These are phyloP conservation scores for Lamproptera curius DNA, from an alignment of 2,888 invertebrate species.

Conservation along the genomic window DNA sequence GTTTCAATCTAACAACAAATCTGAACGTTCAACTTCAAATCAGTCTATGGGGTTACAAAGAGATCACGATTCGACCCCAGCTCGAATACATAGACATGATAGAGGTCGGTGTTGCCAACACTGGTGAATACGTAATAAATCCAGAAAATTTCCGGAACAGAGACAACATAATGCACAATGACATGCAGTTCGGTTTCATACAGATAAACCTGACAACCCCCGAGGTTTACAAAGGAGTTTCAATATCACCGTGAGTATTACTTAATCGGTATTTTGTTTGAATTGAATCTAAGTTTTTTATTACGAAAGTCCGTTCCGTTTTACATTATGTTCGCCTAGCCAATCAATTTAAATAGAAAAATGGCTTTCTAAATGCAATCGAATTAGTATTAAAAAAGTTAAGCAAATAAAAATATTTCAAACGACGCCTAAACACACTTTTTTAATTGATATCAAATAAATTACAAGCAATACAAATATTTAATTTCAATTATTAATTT, in stretches of 20 bases:
- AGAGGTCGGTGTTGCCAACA: conserved; percentile 81
- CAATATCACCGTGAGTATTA: conserved; percentile 85
- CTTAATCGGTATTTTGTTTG: background rate
- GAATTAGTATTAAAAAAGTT: no score
- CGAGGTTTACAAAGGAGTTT: conserved; percentile 79
- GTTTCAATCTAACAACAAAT: conserved; percentile 90
- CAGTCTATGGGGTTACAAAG: conserved; percentile 93
- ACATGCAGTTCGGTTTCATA: conserved; percentile 91
- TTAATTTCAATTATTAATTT: no score
- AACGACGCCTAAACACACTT: no score
- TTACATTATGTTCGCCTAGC: no score
- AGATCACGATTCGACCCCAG: conserved; percentile 88
- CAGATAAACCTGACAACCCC: conserved; percentile 93
- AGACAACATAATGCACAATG: conserved; percentile 82
- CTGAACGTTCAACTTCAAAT: conserved; percentile 87
- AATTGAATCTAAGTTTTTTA: no score
- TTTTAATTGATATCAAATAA: no score
- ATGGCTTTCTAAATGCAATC: no score
- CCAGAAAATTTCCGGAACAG: conserved; percentile 85
- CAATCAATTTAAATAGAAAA: no score
- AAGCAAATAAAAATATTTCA: no score
- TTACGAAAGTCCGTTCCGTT: no score
- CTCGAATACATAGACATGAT: conserved; percentile 88
- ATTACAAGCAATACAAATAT: no score
- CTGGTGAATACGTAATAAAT: conserved; percentile 84